These are phyloP conservation scores for Phaethon lepturus DNA, from an alignment of 2,113 vertebrate species.

Conservation along the genomic window DNA sequence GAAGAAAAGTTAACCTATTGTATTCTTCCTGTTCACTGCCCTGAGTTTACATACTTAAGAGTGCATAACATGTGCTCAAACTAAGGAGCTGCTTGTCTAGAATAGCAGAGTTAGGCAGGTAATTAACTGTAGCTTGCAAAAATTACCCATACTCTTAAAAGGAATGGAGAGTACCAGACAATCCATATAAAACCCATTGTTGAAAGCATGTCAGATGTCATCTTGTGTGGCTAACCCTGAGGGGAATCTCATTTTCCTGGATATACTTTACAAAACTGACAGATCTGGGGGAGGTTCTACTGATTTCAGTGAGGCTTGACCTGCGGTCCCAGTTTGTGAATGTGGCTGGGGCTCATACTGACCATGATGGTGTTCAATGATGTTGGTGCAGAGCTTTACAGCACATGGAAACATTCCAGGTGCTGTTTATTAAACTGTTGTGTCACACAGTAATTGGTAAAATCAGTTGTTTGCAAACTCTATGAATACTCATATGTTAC, in stretches of 20 bases:
- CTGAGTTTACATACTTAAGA: neutral
- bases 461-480: neutral
- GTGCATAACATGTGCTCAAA: neutral
- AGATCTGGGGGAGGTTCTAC: neutral
- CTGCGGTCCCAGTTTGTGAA: neutral
- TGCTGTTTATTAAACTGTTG: neutral
- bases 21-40: neutral
- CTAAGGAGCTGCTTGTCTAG: neutral
- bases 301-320: neutral
- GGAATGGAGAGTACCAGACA: neutral
- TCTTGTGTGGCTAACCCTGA: neutral
- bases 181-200: accelerated
- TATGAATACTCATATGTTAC: neutral
- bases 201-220: neutral
- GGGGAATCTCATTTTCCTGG: neutral
- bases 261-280: neutral
- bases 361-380: too few relatives aligned
- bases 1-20: neutral
- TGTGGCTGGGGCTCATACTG: neutral
- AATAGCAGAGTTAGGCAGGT: neutral
- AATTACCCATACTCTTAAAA: neutral
- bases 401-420: accelerated
- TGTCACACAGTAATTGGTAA: accelerated
- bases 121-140: neutral
- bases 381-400: neutral